Percentiles rank a stretch among this genome's conserved stretches.
Evolutionary conservation across 2,888 invertebrate genomes (phyloP).

Genomic region (Malthinus seriepunctatus): DNA sequence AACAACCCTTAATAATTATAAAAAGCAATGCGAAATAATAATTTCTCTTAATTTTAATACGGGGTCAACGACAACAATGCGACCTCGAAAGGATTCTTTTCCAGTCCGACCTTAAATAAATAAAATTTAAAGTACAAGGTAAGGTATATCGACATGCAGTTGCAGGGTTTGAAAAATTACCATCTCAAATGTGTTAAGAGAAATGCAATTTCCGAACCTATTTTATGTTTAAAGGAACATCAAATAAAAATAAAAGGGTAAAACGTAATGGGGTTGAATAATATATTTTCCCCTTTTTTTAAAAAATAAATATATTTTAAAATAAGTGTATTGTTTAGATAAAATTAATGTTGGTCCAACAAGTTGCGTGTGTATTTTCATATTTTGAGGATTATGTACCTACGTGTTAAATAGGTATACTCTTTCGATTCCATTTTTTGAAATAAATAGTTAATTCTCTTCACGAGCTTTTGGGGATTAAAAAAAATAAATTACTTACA

Average conservation of each 20-base stretch:
- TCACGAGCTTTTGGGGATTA: too few relatives aligned
- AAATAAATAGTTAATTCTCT: too few relatives aligned
- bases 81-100: not conserved
- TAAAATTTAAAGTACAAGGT: not conserved
- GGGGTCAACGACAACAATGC: not conserved
- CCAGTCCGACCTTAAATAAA: not conserved
- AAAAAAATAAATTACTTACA: too few relatives aligned
- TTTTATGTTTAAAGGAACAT: slow-evolving; percentile 3
- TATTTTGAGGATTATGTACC: too few relatives aligned
- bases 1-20: too few relatives aligned
- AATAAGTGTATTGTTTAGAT: too few relatives aligned
- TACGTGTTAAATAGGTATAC: too few relatives aligned
- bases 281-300: not conserved
- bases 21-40: too few relatives aligned
- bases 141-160: not conserved
- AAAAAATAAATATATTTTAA: too few relatives aligned
- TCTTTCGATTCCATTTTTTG: too few relatives aligned
- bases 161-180: not conserved
- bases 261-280: not conserved
- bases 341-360: too few relatives aligned
- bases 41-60: not conserved
- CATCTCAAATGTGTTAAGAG: not conserved
- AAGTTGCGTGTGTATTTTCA: too few relatives aligned
- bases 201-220: slow-evolving; percentile 5
- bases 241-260: not conserved